phyloP scores from a whole-genome alignment of 1,140 invertebrate genomes.

The Papilio glaucus region DNA sequence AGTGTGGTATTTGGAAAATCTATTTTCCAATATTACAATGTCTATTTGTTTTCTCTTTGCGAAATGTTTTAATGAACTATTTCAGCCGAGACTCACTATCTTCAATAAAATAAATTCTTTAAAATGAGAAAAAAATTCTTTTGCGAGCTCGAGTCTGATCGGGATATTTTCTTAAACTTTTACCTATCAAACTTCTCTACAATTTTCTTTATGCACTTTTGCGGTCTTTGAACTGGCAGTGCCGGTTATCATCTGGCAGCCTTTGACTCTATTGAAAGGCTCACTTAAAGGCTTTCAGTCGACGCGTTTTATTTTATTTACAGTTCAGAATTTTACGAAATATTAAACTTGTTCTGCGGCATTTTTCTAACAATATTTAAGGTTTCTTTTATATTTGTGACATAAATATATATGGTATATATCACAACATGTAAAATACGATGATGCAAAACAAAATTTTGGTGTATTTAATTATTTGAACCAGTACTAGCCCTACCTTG shows the following conservation, averaged over 20 bases:
- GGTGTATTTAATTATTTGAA: too few relatives aligned
- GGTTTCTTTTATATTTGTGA: too few relatives aligned
- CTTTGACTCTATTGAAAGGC: slow-evolving; percentile 33
- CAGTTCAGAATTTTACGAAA: slow-evolving; percentile 21
- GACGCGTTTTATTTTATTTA: slow-evolving; percentile 5
- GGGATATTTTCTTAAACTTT: slow-evolving; percentile 21
- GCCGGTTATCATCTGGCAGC: slow-evolving; percentile 27
- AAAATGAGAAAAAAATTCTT: neutral
- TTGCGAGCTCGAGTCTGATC: too few relatives aligned
- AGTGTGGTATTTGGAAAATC: too few relatives aligned
- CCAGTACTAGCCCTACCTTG: too few relatives aligned
- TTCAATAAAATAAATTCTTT: neutral
- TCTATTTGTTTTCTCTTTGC: too few relatives aligned
- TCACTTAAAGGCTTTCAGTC: slow-evolving; percentile 27
- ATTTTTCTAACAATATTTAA: neutral
- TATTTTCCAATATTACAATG: too few relatives aligned
- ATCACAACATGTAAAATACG: too few relatives aligned
- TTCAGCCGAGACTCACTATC: neutral
- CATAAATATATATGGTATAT: too few relatives aligned
- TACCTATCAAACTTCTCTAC: slow-evolving; percentile 10
- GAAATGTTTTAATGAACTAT: too few relatives aligned
- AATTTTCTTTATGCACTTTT: slow-evolving; percentile 13
- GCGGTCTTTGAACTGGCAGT: slow-evolving; percentile 2
- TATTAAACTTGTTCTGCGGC: neutral
- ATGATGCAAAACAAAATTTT: too few relatives aligned